These are phyloP conservation scores for Augiades crinisus DNA, from an alignment of 2,888 invertebrate species.

Conservation along the genomic window DNA sequence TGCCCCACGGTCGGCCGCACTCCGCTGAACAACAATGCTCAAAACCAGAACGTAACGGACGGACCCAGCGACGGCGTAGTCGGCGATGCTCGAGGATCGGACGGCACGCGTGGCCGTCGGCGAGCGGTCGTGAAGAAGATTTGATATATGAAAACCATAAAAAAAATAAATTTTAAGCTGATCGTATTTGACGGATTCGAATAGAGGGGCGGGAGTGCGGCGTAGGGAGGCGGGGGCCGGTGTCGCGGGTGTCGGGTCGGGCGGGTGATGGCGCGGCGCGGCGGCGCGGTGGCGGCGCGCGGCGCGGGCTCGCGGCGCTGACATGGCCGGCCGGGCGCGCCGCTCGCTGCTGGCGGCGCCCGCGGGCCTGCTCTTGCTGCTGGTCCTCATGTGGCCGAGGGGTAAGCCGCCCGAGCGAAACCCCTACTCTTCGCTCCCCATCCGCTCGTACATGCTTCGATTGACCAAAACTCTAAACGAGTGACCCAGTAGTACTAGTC, in stretches of 20 bases:
- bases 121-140: conserved; percentile 67
- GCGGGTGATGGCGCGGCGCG: conserved; percentile 67
- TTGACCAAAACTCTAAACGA: background rate
- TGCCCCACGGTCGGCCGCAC: conserved; percentile 81
- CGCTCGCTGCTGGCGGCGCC: conserved; percentile 78
- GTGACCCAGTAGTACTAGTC: background rate
- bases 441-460: background rate
- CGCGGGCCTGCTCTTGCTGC: conserved; percentile 78
- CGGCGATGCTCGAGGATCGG: conserved; percentile 72
- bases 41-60: conserved; percentile 71
- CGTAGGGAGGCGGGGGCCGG: conserved; percentile 48
- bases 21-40: conserved; percentile 79
- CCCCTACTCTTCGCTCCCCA: background rate
- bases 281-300: conserved; percentile 67
- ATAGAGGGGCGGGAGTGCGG: conserved; percentile 66
- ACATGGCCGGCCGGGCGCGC: conserved; percentile 78
- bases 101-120: conserved; percentile 73
- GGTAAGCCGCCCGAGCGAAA: conserved; percentile 48
- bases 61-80: conserved; percentile 59
- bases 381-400: conserved; percentile 75
- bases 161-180: conserved; percentile 62
- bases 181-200: conserved; percentile 66
- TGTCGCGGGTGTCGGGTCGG: conserved; percentile 49
- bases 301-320: conserved; percentile 74
- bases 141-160: conserved; percentile 72